Base-by-base conservation (phyloP, 2,797 vertebrate genomes). In the Silurus aristotelis region DNA sequence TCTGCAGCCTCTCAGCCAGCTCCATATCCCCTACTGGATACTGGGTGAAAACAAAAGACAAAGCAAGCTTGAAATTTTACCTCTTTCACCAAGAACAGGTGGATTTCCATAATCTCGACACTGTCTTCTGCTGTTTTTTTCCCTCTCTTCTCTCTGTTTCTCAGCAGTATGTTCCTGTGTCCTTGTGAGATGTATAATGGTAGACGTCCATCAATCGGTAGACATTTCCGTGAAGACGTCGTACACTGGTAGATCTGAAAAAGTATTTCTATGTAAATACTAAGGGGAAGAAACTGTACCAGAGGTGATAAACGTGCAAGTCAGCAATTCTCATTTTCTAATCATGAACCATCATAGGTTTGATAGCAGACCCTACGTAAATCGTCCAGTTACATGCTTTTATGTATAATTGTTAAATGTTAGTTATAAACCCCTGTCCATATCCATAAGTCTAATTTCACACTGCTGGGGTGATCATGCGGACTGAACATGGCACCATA, bases 11-110 rank as follows among this genome's bases (percentile, higher is more conserved):
- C 78, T 67, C 85, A 86, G 66, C 55, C 88, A 70, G 71, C 78
- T 27, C 73, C 83, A 64, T 61, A 82, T 64, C 70, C 87, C 56
- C 81, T 86, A 79, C 84, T 90, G 83, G 85, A 83, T 79, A 76
- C 79, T 72, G 82, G 25, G 31, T 20, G 0, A 7, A 61, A 67
- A 89, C 86, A 87, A 87, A 86, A 79, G 84, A 87, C 73, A 88
- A 56, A 71, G 72, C 89, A 85, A 27, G 60, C 86, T 87, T 91
- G 85, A 38, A 90, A 91, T 90, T 86, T 88, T 78, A 83, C 31
- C 87, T 86, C 89, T 89, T 81, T 87, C 79, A 20, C n/a, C 76
- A 76, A 84, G 73, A 52, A 87, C 89, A 89, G 89, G 89, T 88
- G 84, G 84, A 85, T 80, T 89, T 66, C 46, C 82, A 83, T 9